Evolutionary conservation across 2,888 invertebrate genomes (phyloP).

Genomic region (Pterostichus madidus): DNA sequence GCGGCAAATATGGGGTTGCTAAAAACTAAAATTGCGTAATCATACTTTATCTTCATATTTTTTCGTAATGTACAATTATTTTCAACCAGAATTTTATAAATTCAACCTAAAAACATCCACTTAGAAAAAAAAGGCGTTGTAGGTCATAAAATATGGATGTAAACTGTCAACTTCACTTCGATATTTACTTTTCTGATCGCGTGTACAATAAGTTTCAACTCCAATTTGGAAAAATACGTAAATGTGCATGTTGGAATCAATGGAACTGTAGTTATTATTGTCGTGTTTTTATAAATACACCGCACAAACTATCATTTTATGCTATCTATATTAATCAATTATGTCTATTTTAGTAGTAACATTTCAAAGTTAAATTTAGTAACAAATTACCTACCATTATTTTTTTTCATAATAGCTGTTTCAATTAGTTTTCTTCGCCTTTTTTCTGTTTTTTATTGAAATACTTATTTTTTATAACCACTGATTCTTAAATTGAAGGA

Average conservation of each 20-base stretch:
- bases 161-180: conserved; percentile 9
- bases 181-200: conserved; percentile 17
- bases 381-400: not conserved
- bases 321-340: conserved; percentile 13
- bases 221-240: conserved; percentile 47
- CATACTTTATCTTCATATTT: conserved; percentile 11
- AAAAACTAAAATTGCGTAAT: not conserved
- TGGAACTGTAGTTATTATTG: not conserved
- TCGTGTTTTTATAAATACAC: conserved; percentile 3
- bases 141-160: conserved; percentile 23
- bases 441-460: not conserved
- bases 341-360: not conserved
- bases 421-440: not conserved
- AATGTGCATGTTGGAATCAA: conserved; percentile 31
- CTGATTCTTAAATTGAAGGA: too few species aligned
- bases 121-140: not conserved
- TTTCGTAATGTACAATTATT: conserved; percentile 12
- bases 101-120: not conserved
- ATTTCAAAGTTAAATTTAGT: not conserved
- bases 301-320: not conserved
- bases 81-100: conserved; percentile 3
- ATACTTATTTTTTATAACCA: too few species aligned
- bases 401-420: not conserved
- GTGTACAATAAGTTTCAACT: conserved; percentile 9
- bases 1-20: not conserved